These are phyloP conservation scores for Drosophila mojavensis DNA, from an alignment of 1,140 invertebrate genomes.

Conservation along the genomic window DNA sequence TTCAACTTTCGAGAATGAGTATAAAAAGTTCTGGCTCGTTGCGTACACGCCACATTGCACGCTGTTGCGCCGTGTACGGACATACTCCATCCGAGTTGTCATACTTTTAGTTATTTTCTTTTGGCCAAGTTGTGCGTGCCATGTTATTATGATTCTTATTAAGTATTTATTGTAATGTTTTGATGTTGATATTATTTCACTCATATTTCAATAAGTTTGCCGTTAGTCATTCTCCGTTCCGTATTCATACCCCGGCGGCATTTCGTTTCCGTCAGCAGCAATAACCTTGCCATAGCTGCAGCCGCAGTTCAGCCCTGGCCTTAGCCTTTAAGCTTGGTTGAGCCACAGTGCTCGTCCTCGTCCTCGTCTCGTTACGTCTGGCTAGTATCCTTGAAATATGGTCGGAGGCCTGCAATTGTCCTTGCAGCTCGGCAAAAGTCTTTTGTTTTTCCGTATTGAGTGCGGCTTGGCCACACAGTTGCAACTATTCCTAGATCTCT, in stretches of 20 bases:
- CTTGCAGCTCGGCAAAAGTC: slow-evolving; percentile 44
- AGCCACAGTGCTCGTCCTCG: slow-evolving; percentile 46
- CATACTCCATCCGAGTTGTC: background rate
- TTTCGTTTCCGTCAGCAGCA: slow-evolving; percentile 8
- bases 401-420: slow-evolving; percentile 59
- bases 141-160: slow-evolving; percentile 26
- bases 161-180: slow-evolving; percentile 21
- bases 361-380: slow-evolving; percentile 25
- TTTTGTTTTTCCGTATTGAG: slow-evolving; percentile 48
- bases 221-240: slow-evolving; percentile 5
- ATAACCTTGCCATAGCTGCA: slow-evolving; percentile 49
- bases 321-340: slow-evolving; percentile 4
- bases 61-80: background rate
- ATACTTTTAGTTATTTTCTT: background rate
- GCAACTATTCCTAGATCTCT: slow-evolving; percentile 28
- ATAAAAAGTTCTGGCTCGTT: slow-evolving; percentile 11
- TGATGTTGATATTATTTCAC: slow-evolving; percentile 7
- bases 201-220: slow-evolving; percentile 26
- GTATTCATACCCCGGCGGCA: background rate
- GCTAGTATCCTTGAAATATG: slow-evolving; percentile 40
- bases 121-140: slow-evolving; percentile 33
- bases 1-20: too few species aligned
- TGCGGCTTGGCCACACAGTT: slow-evolving; percentile 14
- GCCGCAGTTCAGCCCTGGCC: background rate
- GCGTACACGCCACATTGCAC: slow-evolving; percentile 41